Evolutionary conservation across 2,113 vertebrate genomes (phyloP).

Genomic region (Cisticola juncidis): DNA sequence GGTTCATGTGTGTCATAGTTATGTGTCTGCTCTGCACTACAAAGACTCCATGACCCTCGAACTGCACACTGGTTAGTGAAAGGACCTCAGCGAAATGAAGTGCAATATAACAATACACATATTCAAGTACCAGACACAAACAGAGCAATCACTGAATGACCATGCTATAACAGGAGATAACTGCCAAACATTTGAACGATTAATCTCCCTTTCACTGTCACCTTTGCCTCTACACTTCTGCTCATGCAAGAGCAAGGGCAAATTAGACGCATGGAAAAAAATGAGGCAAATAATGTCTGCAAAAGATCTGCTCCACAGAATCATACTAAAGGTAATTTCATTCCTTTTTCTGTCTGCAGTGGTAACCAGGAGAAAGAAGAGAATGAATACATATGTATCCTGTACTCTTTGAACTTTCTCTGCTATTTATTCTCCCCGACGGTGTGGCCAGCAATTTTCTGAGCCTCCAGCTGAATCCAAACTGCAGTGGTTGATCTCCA

Average conservation of each 20-base stretch:
- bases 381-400: neutral
- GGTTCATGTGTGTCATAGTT: too few species aligned
- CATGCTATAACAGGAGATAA: neutral
- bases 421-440: neutral
- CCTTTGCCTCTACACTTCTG: neutral
- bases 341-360: neutral
- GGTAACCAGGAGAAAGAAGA: neutral
- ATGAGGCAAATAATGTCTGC: neutral
- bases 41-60: neutral
- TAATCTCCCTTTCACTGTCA: neutral
- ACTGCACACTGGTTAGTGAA: neutral
- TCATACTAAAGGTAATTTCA: neutral
- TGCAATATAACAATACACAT: neutral
- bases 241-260: neutral
- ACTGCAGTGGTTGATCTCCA: neutral
- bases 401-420: neutral
- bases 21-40: neutral
- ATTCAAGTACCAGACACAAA: neutral
- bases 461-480: neutral
- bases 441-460: neutral
- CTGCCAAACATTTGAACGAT: neutral
- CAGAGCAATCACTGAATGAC: neutral
- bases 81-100: neutral
- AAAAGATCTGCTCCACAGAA: neutral
- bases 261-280: neutral